A percentile compares a stretch with the other conserved stretches of the same genome.
phyloP scores from a whole-genome alignment of 2,888 invertebrate species.

The Metopia argyrocephala region DNA sequence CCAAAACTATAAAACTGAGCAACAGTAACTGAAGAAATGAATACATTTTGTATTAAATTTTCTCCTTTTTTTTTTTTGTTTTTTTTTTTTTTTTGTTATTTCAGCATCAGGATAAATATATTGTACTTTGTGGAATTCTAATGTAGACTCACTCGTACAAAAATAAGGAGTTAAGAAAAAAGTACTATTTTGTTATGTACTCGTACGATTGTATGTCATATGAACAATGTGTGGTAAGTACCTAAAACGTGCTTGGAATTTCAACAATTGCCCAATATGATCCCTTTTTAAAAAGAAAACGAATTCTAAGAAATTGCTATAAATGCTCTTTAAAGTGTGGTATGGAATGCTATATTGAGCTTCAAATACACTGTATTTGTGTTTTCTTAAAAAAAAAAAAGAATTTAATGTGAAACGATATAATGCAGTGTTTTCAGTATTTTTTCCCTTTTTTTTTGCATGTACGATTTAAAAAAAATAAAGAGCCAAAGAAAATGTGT shows the following conservation, averaged over 20 bases:
- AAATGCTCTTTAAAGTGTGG: background rate
- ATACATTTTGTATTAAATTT: too few relatives aligned
- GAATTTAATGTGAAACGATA: background rate
- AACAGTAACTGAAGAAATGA: too few relatives aligned
- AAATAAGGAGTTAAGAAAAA: background rate
- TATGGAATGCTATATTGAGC: background rate
- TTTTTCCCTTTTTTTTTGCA: background rate
- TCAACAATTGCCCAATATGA: slow-evolving; percentile 47
- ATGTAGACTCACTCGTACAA: background rate
- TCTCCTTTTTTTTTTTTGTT: too few relatives aligned
- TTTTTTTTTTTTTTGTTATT: too few relatives aligned
- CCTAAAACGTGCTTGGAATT: slow-evolving; percentile 60
- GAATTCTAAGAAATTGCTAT: background rate
- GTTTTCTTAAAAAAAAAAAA: background rate
- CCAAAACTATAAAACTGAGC: too few relatives aligned
- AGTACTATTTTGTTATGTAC: slow-evolving; percentile 8
- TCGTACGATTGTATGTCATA: too few relatives aligned
- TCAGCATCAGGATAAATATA: too few relatives aligned
- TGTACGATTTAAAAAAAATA: background rate
- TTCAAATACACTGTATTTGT: background rate
- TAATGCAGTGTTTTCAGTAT: background rate
- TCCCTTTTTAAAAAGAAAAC: background rate
- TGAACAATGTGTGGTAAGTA: slow-evolving; percentile 33
- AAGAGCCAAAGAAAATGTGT: slow-evolving; percentile 21
- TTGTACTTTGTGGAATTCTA: too few relatives aligned